Percentiles rank a stretch among this genome's conserved stretches.
These are phyloP conservation scores for Taenioides sp. DNA, from an alignment of 2,797 vertebrate genomes.

Conservation along the genomic window DNA sequence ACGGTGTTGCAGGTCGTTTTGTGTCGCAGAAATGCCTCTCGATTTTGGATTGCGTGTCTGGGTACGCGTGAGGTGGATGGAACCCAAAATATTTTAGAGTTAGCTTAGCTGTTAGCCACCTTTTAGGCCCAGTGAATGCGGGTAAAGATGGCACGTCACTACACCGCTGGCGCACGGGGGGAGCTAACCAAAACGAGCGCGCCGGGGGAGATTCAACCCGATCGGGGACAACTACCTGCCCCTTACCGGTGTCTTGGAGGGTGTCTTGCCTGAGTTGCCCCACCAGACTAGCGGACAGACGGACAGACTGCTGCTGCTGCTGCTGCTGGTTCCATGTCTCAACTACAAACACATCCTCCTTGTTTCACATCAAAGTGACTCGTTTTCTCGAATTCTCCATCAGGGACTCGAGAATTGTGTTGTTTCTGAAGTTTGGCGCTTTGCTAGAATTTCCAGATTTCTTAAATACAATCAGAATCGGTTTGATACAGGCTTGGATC, in stretches of 20 bases:
- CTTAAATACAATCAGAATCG: conserved; percentile 2
- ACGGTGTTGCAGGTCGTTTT: not conserved
- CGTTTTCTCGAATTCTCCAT: not conserved
- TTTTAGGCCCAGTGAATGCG: conserved; percentile 60
- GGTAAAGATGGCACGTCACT: conserved; percentile 50
- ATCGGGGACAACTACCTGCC: not conserved
- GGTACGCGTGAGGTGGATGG: conserved; percentile 58
- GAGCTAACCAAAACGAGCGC: too few species aligned
- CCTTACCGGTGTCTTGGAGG: conserved; percentile 3
- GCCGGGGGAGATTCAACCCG: not conserved
- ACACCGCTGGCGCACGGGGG: conserved; percentile 29
- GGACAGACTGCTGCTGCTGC: not conserved
- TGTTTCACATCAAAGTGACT: not conserved
- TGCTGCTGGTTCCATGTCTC: conserved; percentile 3
- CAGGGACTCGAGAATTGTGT: too few species aligned
- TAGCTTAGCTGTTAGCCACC: conserved; percentile 74
- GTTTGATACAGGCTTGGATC: conserved; percentile 29
- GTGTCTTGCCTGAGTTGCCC: conserved; percentile 57
- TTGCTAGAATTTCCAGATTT: not conserved
- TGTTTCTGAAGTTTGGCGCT: conserved; percentile 18
- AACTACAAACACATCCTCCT: not conserved
- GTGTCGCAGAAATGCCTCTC: conserved; percentile 52
- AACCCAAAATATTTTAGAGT: conserved; percentile 71
- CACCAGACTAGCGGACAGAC: conserved; percentile 20
- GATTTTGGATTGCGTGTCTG: conserved; percentile 28